These are phyloP conservation scores for Perca fluviatilis DNA, from an alignment of 2,113 vertebrate genomes.

Conservation along the genomic window DNA sequence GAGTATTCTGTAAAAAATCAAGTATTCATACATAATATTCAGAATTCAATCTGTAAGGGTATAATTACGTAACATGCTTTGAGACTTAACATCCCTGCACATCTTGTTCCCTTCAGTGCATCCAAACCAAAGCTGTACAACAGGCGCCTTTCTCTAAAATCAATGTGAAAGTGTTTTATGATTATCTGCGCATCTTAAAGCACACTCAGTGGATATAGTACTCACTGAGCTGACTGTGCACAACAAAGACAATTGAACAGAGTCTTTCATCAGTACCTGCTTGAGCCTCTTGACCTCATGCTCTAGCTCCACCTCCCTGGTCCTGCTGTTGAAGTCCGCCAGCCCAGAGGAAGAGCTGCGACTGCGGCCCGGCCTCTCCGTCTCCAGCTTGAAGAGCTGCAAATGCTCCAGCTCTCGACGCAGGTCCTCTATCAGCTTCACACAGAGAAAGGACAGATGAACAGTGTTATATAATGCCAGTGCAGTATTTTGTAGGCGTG, in stretches of 20 bases:
- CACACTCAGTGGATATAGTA: not conserved
- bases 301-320: constrained; percentile 94
- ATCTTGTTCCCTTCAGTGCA: not conserved
- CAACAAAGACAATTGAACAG: constrained; percentile 4
- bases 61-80: not conserved
- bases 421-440: constrained; percentile 95
- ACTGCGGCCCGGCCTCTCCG: constrained; percentile 88
- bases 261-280: constrained; percentile 85
- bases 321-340: constrained; percentile 90
- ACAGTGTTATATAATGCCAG: constrained; percentile 27
- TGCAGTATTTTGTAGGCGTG: constrained; percentile 19
- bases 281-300: constrained; percentile 95
- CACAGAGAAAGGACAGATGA: constrained; percentile 19
- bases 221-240: not conserved
- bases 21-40: not conserved
- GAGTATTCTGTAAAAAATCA: not conserved
- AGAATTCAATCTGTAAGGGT: not conserved
- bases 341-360: constrained; percentile 88
- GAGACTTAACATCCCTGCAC: not conserved
- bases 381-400: constrained; percentile 95
- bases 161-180: not conserved
- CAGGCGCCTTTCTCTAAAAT: not conserved
- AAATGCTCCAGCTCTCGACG: constrained; percentile 95
- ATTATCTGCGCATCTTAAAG: not conserved
- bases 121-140: constrained; percentile 11